Evolutionary conservation across 64 coral and sea anemone species (phyloP), one percentile per base, ranked within the genome.

Genomic region (Porites australiensis): DNA sequence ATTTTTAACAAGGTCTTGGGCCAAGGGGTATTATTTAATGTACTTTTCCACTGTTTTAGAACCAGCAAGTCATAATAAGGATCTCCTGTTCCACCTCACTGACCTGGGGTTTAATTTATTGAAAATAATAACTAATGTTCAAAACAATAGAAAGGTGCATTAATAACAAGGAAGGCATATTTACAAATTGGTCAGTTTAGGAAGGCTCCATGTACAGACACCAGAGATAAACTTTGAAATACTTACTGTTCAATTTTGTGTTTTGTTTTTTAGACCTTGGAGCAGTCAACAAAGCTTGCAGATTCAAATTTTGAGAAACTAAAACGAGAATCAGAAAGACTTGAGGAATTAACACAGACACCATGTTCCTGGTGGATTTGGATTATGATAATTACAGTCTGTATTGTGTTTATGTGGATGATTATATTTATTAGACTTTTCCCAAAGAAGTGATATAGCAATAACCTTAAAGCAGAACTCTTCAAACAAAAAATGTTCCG

Each of bases 361-460:
- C 87, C 87, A 4, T 98, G 93, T 74, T 93, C 96, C 8, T 54
- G 93, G 75, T 95, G 96, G 96, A 87, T 98, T 16, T 98, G 96
- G 96, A 70, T 95, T 45, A 94, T 94, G 82, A 18, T 98, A 7
- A 63, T 89, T 8, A 77, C 83, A 70, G 96, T 98, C 20, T 92
- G 94, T 14, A 45, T 91, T 13, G 96, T 98, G 8, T 98, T 98
- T 46, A 98, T 98, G 79, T 93, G 89, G 90, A 93, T 94, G 87
- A 98, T 98, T 62, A 92, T 95, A 64, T 98, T 98, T 77, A 98
- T 98, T 19, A 90, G 92, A 54, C 77, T 98, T 50, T 98, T 98
- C 73, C 96, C 96, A 13, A 98, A 98, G 74, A 93, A 82, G 76
- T 84, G 51, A 76, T 37, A 50, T 27, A 43, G 43, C 5, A 8